Percentiles rank a stretch among this genome's conserved stretches.
These are phyloP conservation scores for Ecdyonurus torrentis DNA, from an alignment of 2,888 invertebrate species.

Conservation along the genomic window DNA sequence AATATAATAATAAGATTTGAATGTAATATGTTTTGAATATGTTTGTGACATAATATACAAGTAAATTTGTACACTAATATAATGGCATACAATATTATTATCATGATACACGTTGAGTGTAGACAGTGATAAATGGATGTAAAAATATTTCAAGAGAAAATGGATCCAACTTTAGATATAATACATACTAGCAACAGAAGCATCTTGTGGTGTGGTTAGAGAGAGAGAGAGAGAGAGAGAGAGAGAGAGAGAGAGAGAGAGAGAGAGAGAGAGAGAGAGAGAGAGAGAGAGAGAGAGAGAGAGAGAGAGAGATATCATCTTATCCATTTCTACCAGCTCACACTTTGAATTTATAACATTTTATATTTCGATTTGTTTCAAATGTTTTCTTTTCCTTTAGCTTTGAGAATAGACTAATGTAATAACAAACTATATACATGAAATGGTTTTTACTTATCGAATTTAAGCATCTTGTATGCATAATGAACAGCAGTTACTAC, in stretches of 20 bases:
- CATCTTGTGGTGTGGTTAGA: background rate
- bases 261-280: background rate
- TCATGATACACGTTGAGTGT: background rate
- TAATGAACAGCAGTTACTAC: no score
- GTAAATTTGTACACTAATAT: background rate
- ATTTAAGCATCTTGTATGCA: no score
- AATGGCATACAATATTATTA: no score
- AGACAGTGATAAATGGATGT: background rate
- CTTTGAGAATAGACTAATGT: no score
- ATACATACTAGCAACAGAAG: background rate
- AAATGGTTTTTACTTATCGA: no score
- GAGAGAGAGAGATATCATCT: no score
- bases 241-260: background rate
- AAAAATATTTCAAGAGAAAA: background rate
- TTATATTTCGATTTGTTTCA: no score
- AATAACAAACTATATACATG: no score
- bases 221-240: slow-evolving; percentile 2
- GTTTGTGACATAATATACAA: background rate
- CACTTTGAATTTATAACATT: no score
- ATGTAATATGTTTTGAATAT: no score
- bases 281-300: background rate
- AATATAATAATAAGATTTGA: no score
- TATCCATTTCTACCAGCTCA: background rate
- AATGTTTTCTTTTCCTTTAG: no score
- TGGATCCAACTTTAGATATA: background rate